A percentile compares a stretch with the other conserved stretches of the same genome.
Evolutionary conservation across 2,797 vertebrate genomes (phyloP).

Genomic region (Hirundo rustica): DNA sequence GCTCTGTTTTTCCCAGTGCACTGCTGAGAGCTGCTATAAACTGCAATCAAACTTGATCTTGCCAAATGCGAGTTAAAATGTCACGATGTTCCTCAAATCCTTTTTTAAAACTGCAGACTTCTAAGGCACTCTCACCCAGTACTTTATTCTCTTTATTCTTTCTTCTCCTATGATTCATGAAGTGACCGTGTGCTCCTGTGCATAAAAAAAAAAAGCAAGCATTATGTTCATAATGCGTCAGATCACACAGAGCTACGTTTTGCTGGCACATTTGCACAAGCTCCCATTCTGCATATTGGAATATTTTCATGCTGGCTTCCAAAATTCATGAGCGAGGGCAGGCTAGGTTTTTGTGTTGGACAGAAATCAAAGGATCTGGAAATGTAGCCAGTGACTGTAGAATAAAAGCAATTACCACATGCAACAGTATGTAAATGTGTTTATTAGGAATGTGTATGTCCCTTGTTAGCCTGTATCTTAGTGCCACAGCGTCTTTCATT

Average conservation of each 20-base stretch:
- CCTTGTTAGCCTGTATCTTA: conserved; percentile 1
- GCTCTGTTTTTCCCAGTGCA: background rate
- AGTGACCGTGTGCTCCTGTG: background rate
- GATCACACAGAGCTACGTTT: conserved; percentile 31
- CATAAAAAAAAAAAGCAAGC: background rate
- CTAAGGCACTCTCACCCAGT: background rate
- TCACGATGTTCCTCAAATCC: background rate
- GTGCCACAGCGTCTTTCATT: background rate
- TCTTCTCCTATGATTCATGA: conserved; percentile 6
- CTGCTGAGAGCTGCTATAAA: conserved; percentile 14
- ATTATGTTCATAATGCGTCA: background rate
- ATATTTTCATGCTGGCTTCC: conserved; percentile 53
- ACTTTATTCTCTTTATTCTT: conserved; percentile 20
- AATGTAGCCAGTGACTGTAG: conserved; percentile 24
- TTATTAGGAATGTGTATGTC: conserved; percentile 28
- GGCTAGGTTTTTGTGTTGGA: conserved; percentile 53
- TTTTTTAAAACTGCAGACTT: background rate
- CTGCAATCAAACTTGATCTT: conserved; percentile 3
- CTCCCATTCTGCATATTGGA: conserved; percentile 7
- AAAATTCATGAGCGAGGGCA: conserved; percentile 51
- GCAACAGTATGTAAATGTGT: conserved; percentile 50
- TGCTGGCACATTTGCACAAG: conserved; percentile 24
- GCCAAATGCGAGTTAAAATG: conserved; percentile 30
- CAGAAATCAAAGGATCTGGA: conserved; percentile 57
- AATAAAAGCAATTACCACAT: conserved; percentile 45